A percentile compares a stretch with the other conserved stretches of the same genome.
Conservation (phyloP, 2,113 vertebrate species). For the Notarius lentiginosus region DNA sequence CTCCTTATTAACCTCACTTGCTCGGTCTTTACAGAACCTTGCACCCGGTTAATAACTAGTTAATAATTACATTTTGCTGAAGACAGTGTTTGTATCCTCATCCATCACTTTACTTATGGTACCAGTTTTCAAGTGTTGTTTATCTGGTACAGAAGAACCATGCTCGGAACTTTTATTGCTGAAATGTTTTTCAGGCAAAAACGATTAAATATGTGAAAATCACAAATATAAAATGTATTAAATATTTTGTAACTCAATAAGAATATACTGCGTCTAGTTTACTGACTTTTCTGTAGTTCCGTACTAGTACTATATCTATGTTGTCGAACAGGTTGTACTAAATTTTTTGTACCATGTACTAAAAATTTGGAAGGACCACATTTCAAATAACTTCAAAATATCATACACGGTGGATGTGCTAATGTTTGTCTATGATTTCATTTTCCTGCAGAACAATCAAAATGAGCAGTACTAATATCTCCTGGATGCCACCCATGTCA, state of each 20-base stretch:
- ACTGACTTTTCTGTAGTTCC: neutral
- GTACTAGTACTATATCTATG: no score
- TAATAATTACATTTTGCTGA: neutral
- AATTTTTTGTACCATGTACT: neutral
- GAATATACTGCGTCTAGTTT: neutral
- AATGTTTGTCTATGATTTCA: constrained; percentile 5
- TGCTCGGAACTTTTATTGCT: neutral
- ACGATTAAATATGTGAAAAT: neutral
- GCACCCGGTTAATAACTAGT: no score
- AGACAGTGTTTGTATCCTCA: neutral
- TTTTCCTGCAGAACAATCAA: constrained; percentile 63
- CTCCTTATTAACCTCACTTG: no score
- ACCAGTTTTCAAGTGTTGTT: neutral
- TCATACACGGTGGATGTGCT: neutral
- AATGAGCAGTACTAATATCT: constrained; percentile 68
- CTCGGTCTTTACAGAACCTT: no score
- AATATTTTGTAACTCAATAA: neutral
- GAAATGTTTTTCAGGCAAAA: neutral
- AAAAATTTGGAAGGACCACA: neutral
- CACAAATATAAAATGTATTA: neutral
- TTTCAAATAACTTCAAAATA: neutral
- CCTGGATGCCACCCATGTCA: constrained; percentile 70
- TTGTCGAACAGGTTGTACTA: no score
- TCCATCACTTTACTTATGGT: no score
- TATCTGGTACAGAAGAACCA: neutral